Base-by-base conservation (phyloP, 2,797 vertebrate species). In the Gastrophryne carolinensis region DNA sequence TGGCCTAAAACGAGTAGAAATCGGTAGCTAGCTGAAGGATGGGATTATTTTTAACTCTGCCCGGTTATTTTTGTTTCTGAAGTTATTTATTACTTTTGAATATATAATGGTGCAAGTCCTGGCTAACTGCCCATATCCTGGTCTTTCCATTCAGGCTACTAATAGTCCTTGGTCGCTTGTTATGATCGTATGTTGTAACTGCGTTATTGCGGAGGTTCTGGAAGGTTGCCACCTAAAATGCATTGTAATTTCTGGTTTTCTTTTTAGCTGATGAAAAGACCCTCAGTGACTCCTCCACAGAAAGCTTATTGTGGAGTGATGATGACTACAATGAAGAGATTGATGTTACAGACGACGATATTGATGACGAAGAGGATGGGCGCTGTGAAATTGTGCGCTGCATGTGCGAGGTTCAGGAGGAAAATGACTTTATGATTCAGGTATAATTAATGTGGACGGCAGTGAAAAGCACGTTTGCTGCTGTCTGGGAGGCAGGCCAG, bases 351-450 rank as follows among this genome's bases (percentile, higher is more conserved):
- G 82, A 95, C 79, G 89, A 95, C 0, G 96, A 94, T 26, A 91
- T 94, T 79, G 87, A 88, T 0, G 88, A 87, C 2, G 88, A 88
- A 6, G 90, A 90, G 50, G 90, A 86, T 7, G 92, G 89, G 13
- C 92, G 94, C 34, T 92, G 90, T 58, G 97, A 98, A 81, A 90
- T 95, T 49, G 94, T 98, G 78, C 94, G 95, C 37, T 99, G 97
- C 81, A 90, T 98, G 85, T 99, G 97, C 71, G 95, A 97, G 86
- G 92, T 97, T 74, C 94, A 97, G 78, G 96, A 98, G 82, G 97
- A 99, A 89, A 97, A 97, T 75, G 97, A 98, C 86, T 99, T 98
- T 84, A 99, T 99, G 97, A 99, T 99, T 82, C 97, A 99, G 96
- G 97, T 97, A 86, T 69, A 21, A 27, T 8, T 5, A 5, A 12